These are phyloP conservation scores for Ladona fulva DNA, from an alignment of 1,140 invertebrate species.

Conservation along the genomic window DNA sequence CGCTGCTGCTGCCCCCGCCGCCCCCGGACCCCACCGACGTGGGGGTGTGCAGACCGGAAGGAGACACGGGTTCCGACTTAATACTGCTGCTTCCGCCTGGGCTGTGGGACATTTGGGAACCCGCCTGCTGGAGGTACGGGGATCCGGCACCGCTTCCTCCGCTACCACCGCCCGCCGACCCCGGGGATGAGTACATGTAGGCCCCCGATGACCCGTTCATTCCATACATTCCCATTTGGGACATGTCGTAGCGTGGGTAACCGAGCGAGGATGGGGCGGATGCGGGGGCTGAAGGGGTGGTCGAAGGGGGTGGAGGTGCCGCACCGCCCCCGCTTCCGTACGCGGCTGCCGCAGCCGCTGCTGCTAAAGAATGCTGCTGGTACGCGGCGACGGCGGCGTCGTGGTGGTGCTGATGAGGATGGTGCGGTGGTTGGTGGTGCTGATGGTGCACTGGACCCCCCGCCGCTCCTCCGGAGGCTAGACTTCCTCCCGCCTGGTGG, in stretches of 20 bases:
- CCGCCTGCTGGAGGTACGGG: constrained; percentile 36
- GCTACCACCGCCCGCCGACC: constrained; percentile 32
- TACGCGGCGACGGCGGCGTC: neutral
- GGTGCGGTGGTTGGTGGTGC: neutral
- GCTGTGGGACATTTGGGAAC: constrained; percentile 59
- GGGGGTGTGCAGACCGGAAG: constrained; percentile 48
- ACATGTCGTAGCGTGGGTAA: constrained; percentile 68
- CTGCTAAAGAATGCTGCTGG: constrained; percentile 14
- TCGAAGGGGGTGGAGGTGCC: neutral
- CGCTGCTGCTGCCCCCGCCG: constrained; percentile 12
- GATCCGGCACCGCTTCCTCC: constrained; percentile 47
- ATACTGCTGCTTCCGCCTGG: constrained; percentile 62
- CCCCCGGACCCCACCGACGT: constrained; percentile 34
- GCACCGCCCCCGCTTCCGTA: constrained; percentile 13
- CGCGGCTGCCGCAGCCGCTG: constrained; percentile 33
- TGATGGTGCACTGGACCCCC: neutral
- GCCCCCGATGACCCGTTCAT: constrained; percentile 67
- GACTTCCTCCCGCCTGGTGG: neutral
- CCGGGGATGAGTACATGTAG: constrained; percentile 34
- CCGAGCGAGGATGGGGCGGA: constrained; percentile 21
- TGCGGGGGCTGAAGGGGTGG: neutral
- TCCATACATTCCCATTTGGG: constrained; percentile 56
- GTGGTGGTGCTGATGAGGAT: neutral
- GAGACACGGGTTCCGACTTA: constrained; percentile 75
- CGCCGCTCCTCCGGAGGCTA: neutral